These are phyloP conservation scores for Hoplodrina blanda DNA, from an alignment of 2,888 invertebrate genomes.

Conservation along the genomic window DNA sequence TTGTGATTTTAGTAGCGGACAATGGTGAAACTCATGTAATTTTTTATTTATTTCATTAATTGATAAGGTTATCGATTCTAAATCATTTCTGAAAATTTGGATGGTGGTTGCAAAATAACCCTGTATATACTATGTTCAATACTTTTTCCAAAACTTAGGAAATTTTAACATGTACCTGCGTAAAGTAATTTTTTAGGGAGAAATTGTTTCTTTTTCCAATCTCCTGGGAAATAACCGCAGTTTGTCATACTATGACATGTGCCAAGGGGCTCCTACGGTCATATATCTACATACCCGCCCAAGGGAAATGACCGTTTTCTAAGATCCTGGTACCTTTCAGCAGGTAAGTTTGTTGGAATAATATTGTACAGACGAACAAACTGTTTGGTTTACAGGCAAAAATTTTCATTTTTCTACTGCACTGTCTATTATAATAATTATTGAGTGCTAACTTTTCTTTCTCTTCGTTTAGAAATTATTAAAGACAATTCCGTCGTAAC, in stretches of 20 bases:
- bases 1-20: too few relatives aligned
- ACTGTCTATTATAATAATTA: too few relatives aligned
- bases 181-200: conserved; percentile 23
- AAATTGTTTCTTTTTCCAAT: conserved; percentile 47
- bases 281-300: conserved; percentile 39
- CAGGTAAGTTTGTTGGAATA: not conserved
- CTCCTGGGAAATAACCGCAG: conserved; percentile 54
- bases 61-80: too few relatives aligned
- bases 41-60: too few relatives aligned
- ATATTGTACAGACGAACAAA: not conserved
- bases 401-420: not conserved
- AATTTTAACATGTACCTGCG: not conserved
- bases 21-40: too few relatives aligned
- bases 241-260: conserved; percentile 47
- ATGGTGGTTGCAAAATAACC: too few relatives aligned
- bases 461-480: too few relatives aligned
- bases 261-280: conserved; percentile 10
- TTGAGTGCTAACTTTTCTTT: too few relatives aligned
- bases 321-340: conserved; percentile 4
- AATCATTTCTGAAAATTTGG: too few relatives aligned
- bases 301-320: conserved; percentile 29
- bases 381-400: not conserved
- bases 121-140: not conserved
- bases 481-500: too few relatives aligned
- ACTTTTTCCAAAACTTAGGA: conserved; percentile 1